These are phyloP conservation scores for Cherax quadricarinatus DNA, from an alignment of 1,140 invertebrate species.

Conservation along the genomic window DNA sequence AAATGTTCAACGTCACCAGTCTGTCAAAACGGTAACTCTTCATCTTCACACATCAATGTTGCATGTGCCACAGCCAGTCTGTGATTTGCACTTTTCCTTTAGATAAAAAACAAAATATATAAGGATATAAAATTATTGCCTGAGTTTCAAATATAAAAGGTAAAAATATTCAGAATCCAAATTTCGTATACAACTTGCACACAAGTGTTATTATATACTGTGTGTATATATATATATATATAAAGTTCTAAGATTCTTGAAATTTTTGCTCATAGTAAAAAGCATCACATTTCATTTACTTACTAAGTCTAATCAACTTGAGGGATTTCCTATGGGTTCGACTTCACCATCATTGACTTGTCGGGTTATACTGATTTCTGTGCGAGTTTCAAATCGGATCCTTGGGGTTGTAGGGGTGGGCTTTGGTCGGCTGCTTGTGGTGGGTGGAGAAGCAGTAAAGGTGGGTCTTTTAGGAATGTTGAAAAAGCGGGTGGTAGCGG, in stretches of 20 bases:
- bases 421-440: background rate
- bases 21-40: too few relatives aligned
- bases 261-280: background rate
- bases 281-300: background rate
- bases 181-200: background rate
- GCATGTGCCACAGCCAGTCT: too few relatives aligned
- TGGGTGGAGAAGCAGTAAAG: background rate
- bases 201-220: background rate
- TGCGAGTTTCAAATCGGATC: slow-evolving; percentile 54
- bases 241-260: background rate
- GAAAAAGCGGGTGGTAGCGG: background rate
- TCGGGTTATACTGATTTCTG: slow-evolving; percentile 57
- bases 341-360: slow-evolving; percentile 52
- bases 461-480: background rate
- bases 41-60: too few relatives aligned
- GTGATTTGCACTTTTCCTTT: too few relatives aligned
- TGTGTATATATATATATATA: background rate
- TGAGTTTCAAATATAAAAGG: background rate
- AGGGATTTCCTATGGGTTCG: background rate
- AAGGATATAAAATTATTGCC: background rate
- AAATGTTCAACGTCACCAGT: too few relatives aligned
- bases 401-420: slow-evolving; percentile 45
- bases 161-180: background rate
- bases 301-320: slow-evolving; percentile 16
- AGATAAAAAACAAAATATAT: background rate